Percentiles rank a stretch among this genome's conserved stretches.
These are phyloP conservation scores for Perodicticus potto DNA, from an alignment of 2,797 vertebrate species.

Conservation along the genomic window DNA sequence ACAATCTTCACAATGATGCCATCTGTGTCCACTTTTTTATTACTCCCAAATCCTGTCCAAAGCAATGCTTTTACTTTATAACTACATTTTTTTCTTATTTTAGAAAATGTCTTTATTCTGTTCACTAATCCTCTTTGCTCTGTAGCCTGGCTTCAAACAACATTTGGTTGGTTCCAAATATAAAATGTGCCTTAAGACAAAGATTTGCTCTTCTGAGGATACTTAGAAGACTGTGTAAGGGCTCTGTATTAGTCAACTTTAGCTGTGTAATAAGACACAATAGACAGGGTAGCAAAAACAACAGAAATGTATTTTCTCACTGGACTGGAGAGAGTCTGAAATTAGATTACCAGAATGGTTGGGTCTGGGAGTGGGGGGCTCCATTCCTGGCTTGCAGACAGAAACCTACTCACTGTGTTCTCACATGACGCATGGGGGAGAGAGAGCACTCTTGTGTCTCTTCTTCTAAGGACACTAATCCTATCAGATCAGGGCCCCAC, in stretches of 20 bases:
- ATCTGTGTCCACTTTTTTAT: background rate
- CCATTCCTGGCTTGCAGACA: background rate
- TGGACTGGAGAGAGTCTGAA: background rate
- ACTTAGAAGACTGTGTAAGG: background rate
- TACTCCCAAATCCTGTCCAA: background rate
- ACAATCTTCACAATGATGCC: background rate
- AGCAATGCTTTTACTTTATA: constrained; percentile 37
- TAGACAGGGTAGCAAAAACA: background rate
- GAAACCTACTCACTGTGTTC: background rate
- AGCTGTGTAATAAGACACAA: background rate
- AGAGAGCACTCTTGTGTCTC: background rate
- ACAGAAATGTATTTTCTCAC: background rate
- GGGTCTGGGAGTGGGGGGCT: background rate
- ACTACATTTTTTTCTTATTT: background rate
- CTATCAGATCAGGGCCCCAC: background rate
- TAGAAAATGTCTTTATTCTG: constrained; percentile 26
- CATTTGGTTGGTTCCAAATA: background rate
- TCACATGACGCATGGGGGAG: background rate
- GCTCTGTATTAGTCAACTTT: background rate
- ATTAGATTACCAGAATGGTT: background rate
- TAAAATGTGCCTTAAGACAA: background rate
- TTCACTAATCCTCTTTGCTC: background rate
- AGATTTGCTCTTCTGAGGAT: background rate
- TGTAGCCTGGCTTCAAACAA: constrained; percentile 29
- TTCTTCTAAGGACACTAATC: background rate